These are phyloP conservation scores for Pelodytes ibericus DNA, from an alignment of 2,797 vertebrate genomes.

Conservation along the genomic window DNA sequence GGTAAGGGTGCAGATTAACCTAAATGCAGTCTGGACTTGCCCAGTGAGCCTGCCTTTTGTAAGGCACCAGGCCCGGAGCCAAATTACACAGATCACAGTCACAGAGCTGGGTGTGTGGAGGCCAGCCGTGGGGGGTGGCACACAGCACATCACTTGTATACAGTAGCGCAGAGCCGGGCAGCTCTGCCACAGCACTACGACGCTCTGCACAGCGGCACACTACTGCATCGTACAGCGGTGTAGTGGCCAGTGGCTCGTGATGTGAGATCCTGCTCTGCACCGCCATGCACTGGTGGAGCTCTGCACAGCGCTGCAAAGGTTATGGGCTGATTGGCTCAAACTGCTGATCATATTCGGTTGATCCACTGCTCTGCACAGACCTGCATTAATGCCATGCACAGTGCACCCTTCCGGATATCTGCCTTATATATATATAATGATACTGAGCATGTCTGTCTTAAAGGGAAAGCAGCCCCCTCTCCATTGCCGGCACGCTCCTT, in stretches of 20 bases:
- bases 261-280: neutral
- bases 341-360: too few species aligned
- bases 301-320: neutral
- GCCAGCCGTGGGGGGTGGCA: neutral
- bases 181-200: neutral
- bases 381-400: too few species aligned
- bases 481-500: too few species aligned
- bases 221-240: too few species aligned
- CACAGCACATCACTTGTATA: neutral
- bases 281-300: neutral
- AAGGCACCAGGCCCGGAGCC: conserved; percentile 9
- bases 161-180: neutral
- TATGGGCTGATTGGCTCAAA: neutral
- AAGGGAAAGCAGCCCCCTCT: too few species aligned
- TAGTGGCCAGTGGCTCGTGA: too few species aligned
- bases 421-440: too few species aligned
- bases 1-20: neutral
- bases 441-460: too few species aligned
- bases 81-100: conserved; percentile 25
- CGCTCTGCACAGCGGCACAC: neutral
- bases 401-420: too few species aligned
- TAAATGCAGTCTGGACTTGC: conserved; percentile 9
- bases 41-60: conserved; percentile 1
- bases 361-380: neutral
- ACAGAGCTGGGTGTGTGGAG: conserved; percentile 33